Base-by-base conservation (phyloP, 2,888 invertebrate genomes). In the Platynereis dumerilii region DNA sequence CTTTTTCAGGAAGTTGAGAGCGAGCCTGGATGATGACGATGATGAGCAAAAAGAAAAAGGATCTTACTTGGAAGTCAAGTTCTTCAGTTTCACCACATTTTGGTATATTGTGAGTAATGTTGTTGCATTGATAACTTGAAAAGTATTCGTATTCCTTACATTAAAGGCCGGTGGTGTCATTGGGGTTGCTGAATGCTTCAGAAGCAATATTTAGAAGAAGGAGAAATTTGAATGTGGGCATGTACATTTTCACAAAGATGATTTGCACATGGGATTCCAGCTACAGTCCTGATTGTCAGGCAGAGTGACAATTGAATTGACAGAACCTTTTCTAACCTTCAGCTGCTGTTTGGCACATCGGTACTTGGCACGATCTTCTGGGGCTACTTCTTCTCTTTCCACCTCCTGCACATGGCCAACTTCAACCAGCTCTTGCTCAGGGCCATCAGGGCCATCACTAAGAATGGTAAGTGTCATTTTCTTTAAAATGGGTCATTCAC, bases 351-450 rank as follows among this genome's bases (percentile, higher is more conserved):
- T 44, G 72, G 66, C 0, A 77, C 74, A 58, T 82, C 82, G 0
- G 65, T 78, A n/a, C 73, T 79, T 17, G 83, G 82, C 17, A 80
- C 80, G 1, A 60, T 75, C 0, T 79, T 77, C 68, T 78, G 79
- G 66, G 82, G 80, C 27, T 83, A 81, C 69, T 81, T 80, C 76
- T 83, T 82, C 70, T 74, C 79, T 39, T 76, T 82, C 70, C 83
- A 83, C 66, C 75, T 83, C 48, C 75, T 83, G 17, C 82, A 83
- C 71, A 77, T 83, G 61, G 78, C 78, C 5, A 70, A 76, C 58
- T 72, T 81, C 70, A 83, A 83, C 68, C 83, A 83, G 71, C 75
- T 83, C 45, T 72, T 83, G 54, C 76, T 76, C 60, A 58, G 83
- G 57, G 82, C 81, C 66, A 83, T 83, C 26, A 76, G 75, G 63